Base-by-base conservation (phyloP, 1,140 invertebrate genomes). In the Homarus americanus region DNA sequence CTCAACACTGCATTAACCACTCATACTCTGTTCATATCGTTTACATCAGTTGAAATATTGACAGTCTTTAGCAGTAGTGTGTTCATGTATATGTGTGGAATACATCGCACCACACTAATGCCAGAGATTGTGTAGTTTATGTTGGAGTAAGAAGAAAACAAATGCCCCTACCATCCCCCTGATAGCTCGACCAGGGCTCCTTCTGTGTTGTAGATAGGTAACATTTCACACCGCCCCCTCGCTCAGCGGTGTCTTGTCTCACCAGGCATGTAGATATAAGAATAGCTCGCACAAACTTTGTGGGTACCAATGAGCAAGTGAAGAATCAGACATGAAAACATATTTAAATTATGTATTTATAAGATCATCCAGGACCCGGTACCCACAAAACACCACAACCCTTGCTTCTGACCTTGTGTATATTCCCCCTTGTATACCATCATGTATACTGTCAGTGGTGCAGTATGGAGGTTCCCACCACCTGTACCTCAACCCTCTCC, bases 391-490 rank as follows among this genome's bases (percentile, higher is more conserved):
- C 63, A 7, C 28, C 9, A 69, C 3, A 80, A 32, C 41, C 24
- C 28, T 4, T 32, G 63, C 49, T 41, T 80, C 28, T 53, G 20
- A 53, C n/a, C 34, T 40, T 80, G n/a, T 80, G 78, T 80, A 44
- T 80, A 53, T 80, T 58, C 20, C 28, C 38, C 41, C 38, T 17
- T 80, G n/a, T 80, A 44, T 80, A 53, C 38, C 28, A 32, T 4
- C 49, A 34, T 82, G 49, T 82, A 76, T 40, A 38, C 36, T 40
- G 3, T 17, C 32, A 32, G 32, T 58, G 49, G 34, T 53, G 20
- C 15, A 63, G 53, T 58, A 53, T 82, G 28, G 53, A 38, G 15
- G 36, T 9, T 38, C 32, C 15, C 12, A 28, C 34, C 63, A 58
- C 3, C 32, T 63, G 53, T 82, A n/a, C n/a, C n/a, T n/a, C n/a